Percentiles rank a stretch among this genome's conserved stretches.
Conservation (phyloP, 2,797 vertebrate species). For the Heliangelus exortis region DNA sequence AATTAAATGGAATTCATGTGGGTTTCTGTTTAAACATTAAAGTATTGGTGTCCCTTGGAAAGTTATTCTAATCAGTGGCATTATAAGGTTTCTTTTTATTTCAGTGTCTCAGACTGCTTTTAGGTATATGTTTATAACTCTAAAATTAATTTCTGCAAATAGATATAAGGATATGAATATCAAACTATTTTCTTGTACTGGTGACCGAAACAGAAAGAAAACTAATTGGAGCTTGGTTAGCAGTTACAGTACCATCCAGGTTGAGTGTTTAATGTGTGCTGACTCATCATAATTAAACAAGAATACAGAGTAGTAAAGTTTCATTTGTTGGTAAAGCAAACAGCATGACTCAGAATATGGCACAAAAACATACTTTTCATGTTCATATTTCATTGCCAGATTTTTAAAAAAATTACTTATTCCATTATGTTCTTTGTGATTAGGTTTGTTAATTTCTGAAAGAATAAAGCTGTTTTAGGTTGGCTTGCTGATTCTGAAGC, state of each 20-base stretch:
- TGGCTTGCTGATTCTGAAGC: not conserved
- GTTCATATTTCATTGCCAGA: not conserved
- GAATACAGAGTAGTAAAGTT: slow-evolving; percentile 12
- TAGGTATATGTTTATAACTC: not conserved
- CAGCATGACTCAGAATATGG: not conserved
- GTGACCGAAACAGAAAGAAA: not conserved
- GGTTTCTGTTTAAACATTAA: not conserved
- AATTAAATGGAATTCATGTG: not conserved
- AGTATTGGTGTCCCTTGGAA: not conserved
- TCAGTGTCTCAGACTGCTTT: not conserved
- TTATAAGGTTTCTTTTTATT: not conserved
- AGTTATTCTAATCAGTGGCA: not conserved
- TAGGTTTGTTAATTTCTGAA: not conserved
- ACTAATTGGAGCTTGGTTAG: not conserved
- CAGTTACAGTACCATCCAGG: not conserved
- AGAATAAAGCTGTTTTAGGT: not conserved
- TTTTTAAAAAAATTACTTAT: not conserved
- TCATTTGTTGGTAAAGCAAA: slow-evolving; percentile 12
- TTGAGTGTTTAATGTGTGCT: not conserved
- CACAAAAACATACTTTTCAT: not conserved
- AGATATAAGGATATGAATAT: not conserved
- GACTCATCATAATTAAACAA: not conserved
- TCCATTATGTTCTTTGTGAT: not conserved
- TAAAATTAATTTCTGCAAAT: not conserved
- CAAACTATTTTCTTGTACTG: not conserved